Base-by-base conservation (phyloP, 2,888 invertebrate genomes). In the Epistrophella euchroma region DNA sequence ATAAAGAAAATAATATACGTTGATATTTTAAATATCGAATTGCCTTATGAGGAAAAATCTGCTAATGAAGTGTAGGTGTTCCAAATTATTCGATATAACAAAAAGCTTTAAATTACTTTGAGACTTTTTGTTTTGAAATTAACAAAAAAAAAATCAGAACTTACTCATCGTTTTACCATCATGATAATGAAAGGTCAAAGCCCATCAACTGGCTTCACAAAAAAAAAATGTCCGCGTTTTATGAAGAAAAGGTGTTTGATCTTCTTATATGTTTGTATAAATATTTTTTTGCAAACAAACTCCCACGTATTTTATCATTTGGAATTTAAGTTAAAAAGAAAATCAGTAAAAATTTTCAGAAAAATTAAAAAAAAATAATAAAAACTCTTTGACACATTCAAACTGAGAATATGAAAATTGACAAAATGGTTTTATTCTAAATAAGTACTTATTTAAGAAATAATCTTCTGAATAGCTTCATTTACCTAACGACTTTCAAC, bases 31-130 rank as follows among this genome's bases (percentile, higher is more conserved):
- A 19, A 35, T 7, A 40, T 40, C 22, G 22, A 22, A 22, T 22
- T 15, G 3, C 60, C 60, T 40, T 22, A 40, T 22, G 1, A 1
- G 15, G 22, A 37, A 28, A 0, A 25, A n/a, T 2, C 9, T 56
- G 17, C 6, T 52, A 60, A 40, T 60, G 22, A 60, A 22, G 60
- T 40, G 60, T 37, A 17, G 60, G 60, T 9, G 60, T 60, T 60
- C 7, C 17, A 56, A 32, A 56, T 28, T 13, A 22, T 11, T 22
- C 19, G 19, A 19, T 19, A 11, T 3, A 47, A 2, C 6, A 28
- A 5, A 10, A 19, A 25, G 25, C 4, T 55, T 55, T 28, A 55
- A 52, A 25, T 25, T 25, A 3, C 17, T 32, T 1, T 11, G 4
- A 4, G 7, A 35, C 1, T 19, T 58, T 58, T 28, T 56, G 4